Base-by-base conservation (phyloP, 2,797 vertebrate genomes). In the Natrix natrix region DNA sequence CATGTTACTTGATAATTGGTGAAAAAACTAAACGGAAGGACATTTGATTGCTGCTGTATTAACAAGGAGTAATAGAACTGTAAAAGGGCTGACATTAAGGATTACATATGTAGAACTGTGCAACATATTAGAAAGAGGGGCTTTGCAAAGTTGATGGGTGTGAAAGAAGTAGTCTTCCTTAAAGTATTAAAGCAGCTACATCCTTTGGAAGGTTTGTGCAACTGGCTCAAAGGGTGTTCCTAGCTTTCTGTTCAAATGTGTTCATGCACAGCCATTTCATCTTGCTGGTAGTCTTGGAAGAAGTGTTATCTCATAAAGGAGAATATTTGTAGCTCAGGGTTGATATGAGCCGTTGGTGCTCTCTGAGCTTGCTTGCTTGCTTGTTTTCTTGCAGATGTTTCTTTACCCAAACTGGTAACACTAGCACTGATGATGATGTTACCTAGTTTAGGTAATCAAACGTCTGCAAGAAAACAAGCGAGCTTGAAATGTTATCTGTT, bases 11-110 rank as follows among this genome's bases (percentile, higher is more conserved):
- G 74, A 48, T 48, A 48, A 48, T 48, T 24, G 74, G 37, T 83
- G 8, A 83, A 24, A 83, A 83, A 83, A 43, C 10, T 83, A 48
- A 83, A 48, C 5, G 74, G 74, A 83, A 83, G 0, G 20, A 83
- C 48, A 83, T 48, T 83, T 83, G 10, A 83, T 24, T 48, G 74
- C 43, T 48, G 37, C 20, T 48, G 8, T 83, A 48, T 24, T 83
- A 83, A 83, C 20, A 83, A 83, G 43, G 8, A 83, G 20, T 83
- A 83, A 48, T 83, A 83, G 74, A 83, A 48, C 20, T 24, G 12
- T 32, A 89, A 48, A 93, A 88, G 37, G 92, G 11, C 59, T 92
- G 94, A 74, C 14, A 88, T 93, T 92, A 95, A 94, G 87, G 88
- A 94, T 93, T 92, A 93, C 90, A 92, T 94, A 92, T 26, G 28